phyloP scores from a whole-genome alignment of 2,113 vertebrate genomes.

The Cygnus atratus region DNA sequence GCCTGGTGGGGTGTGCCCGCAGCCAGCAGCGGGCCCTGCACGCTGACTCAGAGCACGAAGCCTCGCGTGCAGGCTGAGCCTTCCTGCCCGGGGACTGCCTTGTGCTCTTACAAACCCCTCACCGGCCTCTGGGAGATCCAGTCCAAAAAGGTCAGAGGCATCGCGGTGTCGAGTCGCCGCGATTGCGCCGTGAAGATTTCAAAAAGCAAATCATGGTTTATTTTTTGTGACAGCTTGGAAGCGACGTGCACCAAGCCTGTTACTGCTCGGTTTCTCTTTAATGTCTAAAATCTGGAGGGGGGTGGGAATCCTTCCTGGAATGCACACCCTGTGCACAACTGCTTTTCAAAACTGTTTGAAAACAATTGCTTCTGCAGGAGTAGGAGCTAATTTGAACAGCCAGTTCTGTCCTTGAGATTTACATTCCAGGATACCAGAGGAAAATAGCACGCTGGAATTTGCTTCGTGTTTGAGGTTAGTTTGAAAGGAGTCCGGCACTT shows the following conservation, averaged over 20 bases:
- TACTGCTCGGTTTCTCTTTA: neutral
- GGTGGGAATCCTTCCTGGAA: slow-evolving; percentile 47
- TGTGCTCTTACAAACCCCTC: neutral
- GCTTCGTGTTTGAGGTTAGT: slow-evolving; percentile 32
- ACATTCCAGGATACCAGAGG: slow-evolving; percentile 41
- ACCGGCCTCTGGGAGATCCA: accelerated
- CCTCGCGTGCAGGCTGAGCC: accelerated
- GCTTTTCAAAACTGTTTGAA: slow-evolving; percentile 39
- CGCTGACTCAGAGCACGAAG: slow-evolving; percentile 15
- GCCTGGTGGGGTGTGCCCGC: neutral
- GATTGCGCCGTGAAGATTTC: neutral
- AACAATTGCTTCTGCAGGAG: slow-evolving; percentile 49
- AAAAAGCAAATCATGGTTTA: neutral
- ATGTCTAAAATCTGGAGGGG: neutral
- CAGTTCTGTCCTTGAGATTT: slow-evolving; percentile 32
- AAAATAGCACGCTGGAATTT: slow-evolving; percentile 41
- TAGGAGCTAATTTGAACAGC: slow-evolving; percentile 31
- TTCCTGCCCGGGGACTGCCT: neutral
- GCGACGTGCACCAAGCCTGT: neutral
- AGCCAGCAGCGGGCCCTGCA: neutral
- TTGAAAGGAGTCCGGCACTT: neutral
- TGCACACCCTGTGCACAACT: neutral
- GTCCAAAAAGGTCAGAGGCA: neutral
- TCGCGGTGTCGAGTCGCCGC: neutral
- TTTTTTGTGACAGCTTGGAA: neutral